Evolutionary conservation across 2,888 invertebrate species (phyloP), one percentile per base, ranked within the genome.

Genomic region (Chaetoderma sp.): DNA sequence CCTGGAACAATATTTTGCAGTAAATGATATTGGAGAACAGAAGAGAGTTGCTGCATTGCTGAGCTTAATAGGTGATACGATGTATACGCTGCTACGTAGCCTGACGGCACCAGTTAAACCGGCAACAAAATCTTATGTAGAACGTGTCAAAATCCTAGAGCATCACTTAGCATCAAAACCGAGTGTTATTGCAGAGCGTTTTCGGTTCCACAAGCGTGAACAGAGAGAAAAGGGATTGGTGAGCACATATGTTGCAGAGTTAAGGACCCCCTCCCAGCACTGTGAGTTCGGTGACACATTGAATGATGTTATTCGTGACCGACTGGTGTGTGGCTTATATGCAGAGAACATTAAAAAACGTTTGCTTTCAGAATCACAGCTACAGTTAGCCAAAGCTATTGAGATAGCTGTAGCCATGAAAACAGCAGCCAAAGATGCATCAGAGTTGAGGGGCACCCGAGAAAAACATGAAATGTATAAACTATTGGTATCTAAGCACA

Each of bases 281-380:
- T 52, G 52, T 52, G 52, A 52, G 16, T 52, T 70, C 58, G 45
- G 42, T 1, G 30, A 28, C 0, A 39, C 10, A n/a, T 28, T 71
- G 8, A 25, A 63, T 13, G 70, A 71, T 33, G 23, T 52, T 0
- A 36, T 74, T 27, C 18, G 71, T 6, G 71, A 73, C 27, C n/a
- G 63, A 25, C 65, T 73, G 30, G 70, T 73, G n/a, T 70, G 70
- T 60, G 71, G 71, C 2, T 28, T 74, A 5, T 13, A 27, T 8
- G 55, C 49, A 30, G 25, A 49, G 30, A 23, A 10, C 3, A 68
- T 63, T 18, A 65, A 71, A 56, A 52, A 60, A 33, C 25, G 57
- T 25, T 27, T 67, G 23, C 33, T 74, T 28, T 64, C 66, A 1
- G 58, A 39, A 28, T 32, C 13, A 21, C 42, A 62, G 3, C 32